Conservation (phyloP, 2,888 invertebrate species). For the Plagodis pulveraria region DNA sequence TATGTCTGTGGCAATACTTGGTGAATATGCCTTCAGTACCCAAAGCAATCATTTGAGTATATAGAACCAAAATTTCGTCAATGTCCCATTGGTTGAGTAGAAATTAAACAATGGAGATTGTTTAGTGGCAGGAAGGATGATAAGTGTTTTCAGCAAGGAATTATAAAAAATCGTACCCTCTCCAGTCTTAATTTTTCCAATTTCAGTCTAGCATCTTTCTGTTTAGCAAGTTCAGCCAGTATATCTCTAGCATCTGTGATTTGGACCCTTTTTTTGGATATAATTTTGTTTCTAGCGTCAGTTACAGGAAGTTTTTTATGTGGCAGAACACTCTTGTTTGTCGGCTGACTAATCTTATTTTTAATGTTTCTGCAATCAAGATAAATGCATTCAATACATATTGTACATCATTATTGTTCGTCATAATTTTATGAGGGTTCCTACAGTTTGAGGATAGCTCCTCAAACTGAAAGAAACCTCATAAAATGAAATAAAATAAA, state of each 20-base stretch:
- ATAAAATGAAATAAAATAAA: background rate
- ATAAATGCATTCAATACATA: background rate
- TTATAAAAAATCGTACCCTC: slow-evolving; percentile 52
- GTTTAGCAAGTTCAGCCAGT: slow-evolving; percentile 90
- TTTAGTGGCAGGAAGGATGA: no score
- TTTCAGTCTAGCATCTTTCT: slow-evolving; percentile 90
- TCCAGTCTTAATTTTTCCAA: slow-evolving; percentile 87
- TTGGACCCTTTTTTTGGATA: slow-evolving; percentile 90
- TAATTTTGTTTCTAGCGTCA: slow-evolving; percentile 92
- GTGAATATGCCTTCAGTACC: background rate
- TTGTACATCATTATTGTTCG: background rate
- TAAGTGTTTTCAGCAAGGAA: no score
- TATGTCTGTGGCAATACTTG: background rate
- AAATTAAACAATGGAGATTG: no score
- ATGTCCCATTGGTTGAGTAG: no score
- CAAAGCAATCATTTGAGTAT: no score
- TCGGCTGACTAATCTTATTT: slow-evolving; percentile 38
- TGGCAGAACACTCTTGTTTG: slow-evolving; percentile 33
- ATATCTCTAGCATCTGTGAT: slow-evolving; percentile 93
- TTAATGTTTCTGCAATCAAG: slow-evolving; percentile 41
- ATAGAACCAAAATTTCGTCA: no score
- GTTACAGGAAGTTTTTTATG: slow-evolving; percentile 52
- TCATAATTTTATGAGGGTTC: no score
- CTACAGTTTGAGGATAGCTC: no score
- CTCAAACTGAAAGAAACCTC: no score